Percentiles rank a stretch among this genome's conserved stretches.
Conservation (phyloP, 2,797 vertebrate genomes). For the Brachyalestes nurse region DNA sequence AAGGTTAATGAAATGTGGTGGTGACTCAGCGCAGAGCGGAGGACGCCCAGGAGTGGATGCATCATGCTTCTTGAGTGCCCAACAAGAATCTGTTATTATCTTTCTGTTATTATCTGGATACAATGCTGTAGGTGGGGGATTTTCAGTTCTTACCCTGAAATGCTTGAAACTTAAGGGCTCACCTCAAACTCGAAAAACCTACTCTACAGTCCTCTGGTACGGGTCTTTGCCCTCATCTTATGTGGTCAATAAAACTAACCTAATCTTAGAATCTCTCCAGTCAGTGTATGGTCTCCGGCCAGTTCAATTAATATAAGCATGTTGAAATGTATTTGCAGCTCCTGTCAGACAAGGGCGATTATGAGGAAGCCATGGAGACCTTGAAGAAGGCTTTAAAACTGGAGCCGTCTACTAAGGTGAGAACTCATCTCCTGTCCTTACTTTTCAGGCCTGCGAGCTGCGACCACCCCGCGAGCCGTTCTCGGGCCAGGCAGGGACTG, state of each 20-base stretch:
- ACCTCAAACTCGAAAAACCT: neutral
- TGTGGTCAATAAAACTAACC: neutral
- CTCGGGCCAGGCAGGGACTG: conserved; percentile 28
- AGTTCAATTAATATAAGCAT: neutral
- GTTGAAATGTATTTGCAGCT: conserved; percentile 73
- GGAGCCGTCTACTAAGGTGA: conserved; percentile 86
- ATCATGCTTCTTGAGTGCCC: neutral
- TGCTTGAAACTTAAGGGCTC: neutral
- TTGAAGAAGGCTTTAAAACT: conserved; percentile 85
- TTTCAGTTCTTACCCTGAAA: neutral
- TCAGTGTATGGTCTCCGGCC: neutral
- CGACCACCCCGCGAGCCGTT: conserved; percentile 21
- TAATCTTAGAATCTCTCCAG: neutral
- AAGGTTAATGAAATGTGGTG: conserved; percentile 1
- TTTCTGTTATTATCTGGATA: neutral
- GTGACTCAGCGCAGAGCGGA: neutral
- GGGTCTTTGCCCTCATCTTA: neutral
- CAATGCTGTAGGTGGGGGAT: neutral
- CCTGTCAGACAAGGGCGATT: conserved; percentile 82
- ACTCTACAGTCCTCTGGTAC: too few species aligned
- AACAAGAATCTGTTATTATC: neutral
- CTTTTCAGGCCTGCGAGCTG: conserved; percentile 18
- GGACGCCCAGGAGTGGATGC: neutral
- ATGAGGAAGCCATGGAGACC: conserved; percentile 79
- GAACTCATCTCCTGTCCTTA: conserved; percentile 48